phyloP scores from a whole-genome alignment of 2,113 vertebrate species.

The Phyllopteryx taeniolatus region DNA sequence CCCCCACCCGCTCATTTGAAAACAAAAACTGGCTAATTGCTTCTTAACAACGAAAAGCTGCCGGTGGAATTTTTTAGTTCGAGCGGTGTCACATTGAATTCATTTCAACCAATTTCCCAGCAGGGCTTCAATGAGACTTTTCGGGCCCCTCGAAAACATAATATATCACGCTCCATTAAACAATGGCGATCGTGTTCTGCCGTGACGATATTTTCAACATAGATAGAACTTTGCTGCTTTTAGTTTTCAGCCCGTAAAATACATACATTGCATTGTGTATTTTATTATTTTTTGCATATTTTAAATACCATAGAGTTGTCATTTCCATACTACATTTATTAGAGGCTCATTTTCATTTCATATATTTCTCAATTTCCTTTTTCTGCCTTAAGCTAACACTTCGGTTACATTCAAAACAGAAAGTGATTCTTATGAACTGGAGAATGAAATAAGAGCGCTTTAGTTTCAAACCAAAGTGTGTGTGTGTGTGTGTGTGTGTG shows the following conservation, averaged over 20 bases:
- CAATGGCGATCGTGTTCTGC: background rate
- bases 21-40: slow-evolving; percentile 23
- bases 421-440: background rate
- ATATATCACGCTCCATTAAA: slow-evolving; percentile 6
- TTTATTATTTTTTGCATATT: too few species aligned
- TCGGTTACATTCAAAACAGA: too few species aligned
- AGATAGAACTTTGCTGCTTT: background rate
- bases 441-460: background rate
- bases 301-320: too few species aligned
- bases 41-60: slow-evolving; percentile 3
- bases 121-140: slow-evolving; percentile 6
- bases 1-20: slow-evolving; percentile 27
- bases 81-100: slow-evolving; percentile 6
- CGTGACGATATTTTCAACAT: background rate
- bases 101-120: slow-evolving; percentile 7
- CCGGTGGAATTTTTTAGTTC: slow-evolving; percentile 3
- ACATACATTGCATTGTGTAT: too few species aligned
- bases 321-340: too few species aligned
- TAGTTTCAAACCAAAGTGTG: background rate
- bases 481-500: background rate
- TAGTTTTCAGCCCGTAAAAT: background rate
- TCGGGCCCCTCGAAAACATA: background rate
- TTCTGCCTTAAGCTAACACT: too few species aligned
- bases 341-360: too few species aligned
- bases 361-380: too few species aligned